phyloP scores from a whole-genome alignment of 2,888 invertebrate species.

The Marasmarcha lunaedactyla region DNA sequence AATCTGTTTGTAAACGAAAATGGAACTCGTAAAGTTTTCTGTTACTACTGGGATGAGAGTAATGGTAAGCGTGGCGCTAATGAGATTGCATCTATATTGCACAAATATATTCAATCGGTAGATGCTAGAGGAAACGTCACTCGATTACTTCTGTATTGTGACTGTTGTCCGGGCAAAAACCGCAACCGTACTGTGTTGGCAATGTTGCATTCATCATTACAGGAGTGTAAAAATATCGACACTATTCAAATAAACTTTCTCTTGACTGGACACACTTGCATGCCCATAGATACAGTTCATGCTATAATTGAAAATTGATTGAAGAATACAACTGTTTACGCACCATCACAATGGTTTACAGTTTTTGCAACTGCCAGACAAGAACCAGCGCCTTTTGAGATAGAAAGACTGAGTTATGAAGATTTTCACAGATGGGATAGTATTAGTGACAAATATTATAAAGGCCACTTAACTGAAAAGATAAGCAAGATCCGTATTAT shows the following conservation, averaged over 20 bases:
- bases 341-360: constrained; percentile 18
- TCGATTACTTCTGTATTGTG: neutral
- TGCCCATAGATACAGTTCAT: constrained; percentile 27
- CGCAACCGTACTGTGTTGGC: neutral
- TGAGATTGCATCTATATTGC: neutral
- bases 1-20: constrained; percentile 13
- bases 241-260: constrained; percentile 18
- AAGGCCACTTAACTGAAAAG: too few relatives aligned
- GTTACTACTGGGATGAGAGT: constrained; percentile 2
- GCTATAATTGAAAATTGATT: constrained; percentile 20
- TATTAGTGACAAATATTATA: neutral
- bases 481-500: neutral
- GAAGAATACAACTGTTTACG: constrained; percentile 19
- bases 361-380: neutral
- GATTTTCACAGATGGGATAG: neutral
- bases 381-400: neutral
- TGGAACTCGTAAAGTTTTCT: constrained; percentile 8
- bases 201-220: constrained; percentile 1
- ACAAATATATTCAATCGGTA: neutral
- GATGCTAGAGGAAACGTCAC: neutral
- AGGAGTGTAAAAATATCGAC: constrained; percentile 14
- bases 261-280: constrained; percentile 26
- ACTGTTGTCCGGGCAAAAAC: neutral
- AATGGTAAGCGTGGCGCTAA: neutral
- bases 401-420: neutral